Base-by-base conservation (phyloP, 2,113 vertebrate species). In the Ciconia boyciana region DNA sequence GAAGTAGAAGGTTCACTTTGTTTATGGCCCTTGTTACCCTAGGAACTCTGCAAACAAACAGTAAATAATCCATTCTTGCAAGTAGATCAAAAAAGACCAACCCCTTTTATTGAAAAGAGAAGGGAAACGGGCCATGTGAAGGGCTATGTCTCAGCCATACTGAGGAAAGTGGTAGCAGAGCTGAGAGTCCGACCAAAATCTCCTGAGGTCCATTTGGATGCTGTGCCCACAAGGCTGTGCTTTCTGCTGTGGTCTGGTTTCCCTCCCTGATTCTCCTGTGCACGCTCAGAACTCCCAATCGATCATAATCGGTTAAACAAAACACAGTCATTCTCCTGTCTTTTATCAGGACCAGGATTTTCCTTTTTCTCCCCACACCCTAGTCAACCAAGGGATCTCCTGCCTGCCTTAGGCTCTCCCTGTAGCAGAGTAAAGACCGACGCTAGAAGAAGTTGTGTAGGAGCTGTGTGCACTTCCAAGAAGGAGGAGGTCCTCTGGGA, bases 231-330 rank as follows among this genome's bases (percentile, higher is more conserved):
- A 31, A 32, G 25, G 51, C 90, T 79, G n/a, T 83, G 44, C 70
- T 58, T 83, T 75, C 68, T 89, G 54, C 87, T 72, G 24, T 71
- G 69, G 6, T 82, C 58, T 65, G 44, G 1, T 46, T 83, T 93
- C 52, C 52, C 43, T 69, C 65, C 60, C 57, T 34, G 8, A 39
- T 36, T 64, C 58, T 77, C 58, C 55, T 44, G 24, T 46, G 39
- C 81, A 32, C 19, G 1, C 28, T 86, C 41, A 24, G 49, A 74
- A 52, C 49, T 93, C 58, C 62, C 58, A 57, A 2, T 10, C 54
- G n/a, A 8, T 32, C 41, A 7, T 44, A 13, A 16, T 2, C 0
- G 0, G 20, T 49, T 81, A 29, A 80, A 58, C 36, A 32, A 4
- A n/a, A 36, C 65, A 49, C 57, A 2, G 1, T 44, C 20, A 26